Evolutionary conservation across 2,888 invertebrate species (phyloP), one percentile per base, ranked within the genome.

Genomic region (Apamea sordens): DNA sequence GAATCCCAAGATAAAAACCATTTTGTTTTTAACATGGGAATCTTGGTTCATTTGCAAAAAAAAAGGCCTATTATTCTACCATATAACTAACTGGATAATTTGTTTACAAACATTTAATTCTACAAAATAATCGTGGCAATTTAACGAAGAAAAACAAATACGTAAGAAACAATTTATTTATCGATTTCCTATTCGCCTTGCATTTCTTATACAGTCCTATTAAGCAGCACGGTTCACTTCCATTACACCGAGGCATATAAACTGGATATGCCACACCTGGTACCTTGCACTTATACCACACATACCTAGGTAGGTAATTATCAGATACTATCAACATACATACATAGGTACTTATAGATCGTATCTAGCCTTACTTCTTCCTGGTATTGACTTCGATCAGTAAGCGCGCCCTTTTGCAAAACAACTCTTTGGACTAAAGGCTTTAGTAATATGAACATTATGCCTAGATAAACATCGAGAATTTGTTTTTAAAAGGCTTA

Each of bases 191-290:
- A 69, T 41, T 50, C 13, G 13, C n/a, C 44, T 67, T 71, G 76
- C 47, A 80, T 76, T 85, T 72, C 36, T 53, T 36, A 74, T 21
- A 74, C 13, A 53, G 5, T 24, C n/a, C 63, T 61, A 82, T 67
- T 70, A 70, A 47, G 15, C 63, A 71, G 67, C 69, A n/a, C 44
- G 68, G 24, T 80, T 61, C 44, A 36, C 28, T 73, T 83, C 53
- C 47, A 76, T 76, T 83, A 74, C 50, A 68, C 15, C 28, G 41
- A 64, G 18, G 59, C 28, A 32, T 68, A 80, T 80, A 80, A 85
- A 85, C 73, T 86, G 61, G 73, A 65, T 67, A 53, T 13, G 36
- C 28, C 61, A 71, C 84, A 86, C 53, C 85, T 86, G 86, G n/a
- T 64, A n/a, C 76, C 75, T 61, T 75, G 65, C 61, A 75, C 72